Percentiles rank a stretch among this genome's conserved stretches.
Evolutionary conservation across 2,888 invertebrate species (phyloP).

Genomic region (Orthosia incerta): DNA sequence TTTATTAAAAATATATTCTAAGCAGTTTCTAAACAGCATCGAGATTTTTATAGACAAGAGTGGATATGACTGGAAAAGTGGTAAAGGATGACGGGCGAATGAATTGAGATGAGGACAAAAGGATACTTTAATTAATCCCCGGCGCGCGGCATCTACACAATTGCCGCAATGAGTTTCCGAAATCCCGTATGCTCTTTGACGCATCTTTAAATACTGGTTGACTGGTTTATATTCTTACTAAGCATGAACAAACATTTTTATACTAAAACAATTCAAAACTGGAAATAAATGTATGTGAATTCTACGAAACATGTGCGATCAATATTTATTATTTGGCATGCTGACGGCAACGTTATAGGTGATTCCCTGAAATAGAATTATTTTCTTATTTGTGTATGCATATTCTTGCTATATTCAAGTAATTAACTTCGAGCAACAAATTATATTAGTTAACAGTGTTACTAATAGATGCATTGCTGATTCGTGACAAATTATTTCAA

Average conservation of each 20-base stretch:
- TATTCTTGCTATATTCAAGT: constrained; percentile 2
- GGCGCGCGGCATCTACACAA: background rate
- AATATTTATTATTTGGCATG: constrained; percentile 8
- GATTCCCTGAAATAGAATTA: constrained; percentile 11
- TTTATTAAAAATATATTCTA: no score
- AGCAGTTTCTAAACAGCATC: no score
- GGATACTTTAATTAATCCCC: background rate
- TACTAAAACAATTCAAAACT: background rate
- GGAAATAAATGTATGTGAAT: constrained; percentile 15
- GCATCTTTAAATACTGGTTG: background rate
- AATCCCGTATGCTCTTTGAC: background rate
- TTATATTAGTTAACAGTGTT: background rate
- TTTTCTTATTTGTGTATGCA: background rate
- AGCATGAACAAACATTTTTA: background rate
- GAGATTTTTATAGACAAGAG: no score
- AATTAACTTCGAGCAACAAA: background rate
- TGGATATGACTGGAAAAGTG: background rate
- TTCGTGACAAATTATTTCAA: background rate
- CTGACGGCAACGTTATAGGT: background rate
- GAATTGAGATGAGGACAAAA: background rate
- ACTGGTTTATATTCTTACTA: background rate
- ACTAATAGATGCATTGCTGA: background rate
- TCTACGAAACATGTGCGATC: constrained; percentile 19
- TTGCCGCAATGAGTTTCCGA: no score
- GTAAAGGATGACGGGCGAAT: background rate